Percentiles rank a stretch among this genome's conserved stretches.
Conservation (phyloP, 1,140 invertebrate species). For the Platorchestia sp. region DNA sequence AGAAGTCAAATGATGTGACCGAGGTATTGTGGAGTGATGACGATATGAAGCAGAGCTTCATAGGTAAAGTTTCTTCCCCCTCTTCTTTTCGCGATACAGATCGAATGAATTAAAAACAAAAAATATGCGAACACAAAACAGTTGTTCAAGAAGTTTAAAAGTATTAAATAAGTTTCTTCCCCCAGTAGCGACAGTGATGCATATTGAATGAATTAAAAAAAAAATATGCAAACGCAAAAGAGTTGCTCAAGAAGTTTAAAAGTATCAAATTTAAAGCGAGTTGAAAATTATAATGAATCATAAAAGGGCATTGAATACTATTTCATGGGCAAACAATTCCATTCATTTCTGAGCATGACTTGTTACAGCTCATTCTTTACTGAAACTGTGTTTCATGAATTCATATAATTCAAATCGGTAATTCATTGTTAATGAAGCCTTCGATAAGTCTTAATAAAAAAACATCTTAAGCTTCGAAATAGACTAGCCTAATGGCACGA, state of each 20-base stretch:
- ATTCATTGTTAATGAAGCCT: too few relatives aligned
- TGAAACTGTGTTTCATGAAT: background rate
- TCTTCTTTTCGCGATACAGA: too few relatives aligned
- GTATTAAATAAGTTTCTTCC: background rate
- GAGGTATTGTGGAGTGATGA: too few relatives aligned
- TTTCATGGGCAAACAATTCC: background rate
- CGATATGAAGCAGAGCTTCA: too few relatives aligned
- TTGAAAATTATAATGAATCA: background rate
- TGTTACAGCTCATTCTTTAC: background rate
- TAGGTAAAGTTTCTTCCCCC: too few relatives aligned
- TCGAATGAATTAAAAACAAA: background rate
- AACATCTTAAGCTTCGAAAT: too few relatives aligned
- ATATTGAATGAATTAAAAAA: background rate
- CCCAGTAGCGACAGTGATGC: too few relatives aligned
- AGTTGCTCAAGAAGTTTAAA: background rate
- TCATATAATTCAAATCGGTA: background rate
- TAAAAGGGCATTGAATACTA: background rate
- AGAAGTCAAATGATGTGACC: background rate
- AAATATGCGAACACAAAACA: background rate
- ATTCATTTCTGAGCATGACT: background rate
- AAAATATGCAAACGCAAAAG: background rate
- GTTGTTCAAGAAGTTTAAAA: background rate
- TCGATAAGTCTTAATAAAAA: too few relatives aligned
- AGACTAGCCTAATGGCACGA: too few relatives aligned
- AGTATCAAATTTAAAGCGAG: background rate